Evolutionary conservation across 2,888 invertebrate genomes (phyloP), one percentile per base, ranked within the genome.

Genomic region (Clunio marinus): DNA sequence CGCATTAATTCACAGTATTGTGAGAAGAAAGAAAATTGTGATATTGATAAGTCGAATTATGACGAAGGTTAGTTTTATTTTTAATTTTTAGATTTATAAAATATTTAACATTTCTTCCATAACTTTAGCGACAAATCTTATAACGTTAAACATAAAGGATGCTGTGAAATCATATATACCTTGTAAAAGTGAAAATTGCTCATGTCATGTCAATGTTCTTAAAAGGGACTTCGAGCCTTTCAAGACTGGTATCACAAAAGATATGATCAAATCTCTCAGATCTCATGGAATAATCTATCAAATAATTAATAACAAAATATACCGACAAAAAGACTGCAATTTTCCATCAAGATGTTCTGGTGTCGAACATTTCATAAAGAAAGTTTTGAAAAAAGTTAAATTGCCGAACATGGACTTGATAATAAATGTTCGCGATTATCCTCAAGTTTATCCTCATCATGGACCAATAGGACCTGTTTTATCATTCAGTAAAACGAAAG

Each of bases 321-420:
- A 91, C 75, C 83, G 96, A 60, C 88, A 93, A 71, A 83, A 84
- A 68, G 84, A 87, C 46, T 97, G 96, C 74, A 89, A 93, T 84
- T 98, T 97, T 78, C 96, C 96, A 37, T 86, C 93, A 13, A 84
- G 97, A 72, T 97, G 96, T 78, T 82, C 86, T 70, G 96, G 96
- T 10, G 84, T 96, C 27, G 96, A 97, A 78, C 86, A 96, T 77
- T 97, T 96, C 75, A 77, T 97, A 20, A 78, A 84, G 68, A 83
- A 85, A 73, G 73, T 93, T 3, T 81, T 90, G 46, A 76, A 83
- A 4, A 27, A 24, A 27, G 63, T 55, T 1, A 84, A 86, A 70
- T 76, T 96, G 65, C 87, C 91, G 0, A 84, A 97, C 75, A 85
- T 89, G 81, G 96, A 97, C 76, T 79, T 97, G 70, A 82, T 93